phyloP scores from a whole-genome alignment of 1,140 invertebrate species.

The Drosophila pseudoananassae region DNA sequence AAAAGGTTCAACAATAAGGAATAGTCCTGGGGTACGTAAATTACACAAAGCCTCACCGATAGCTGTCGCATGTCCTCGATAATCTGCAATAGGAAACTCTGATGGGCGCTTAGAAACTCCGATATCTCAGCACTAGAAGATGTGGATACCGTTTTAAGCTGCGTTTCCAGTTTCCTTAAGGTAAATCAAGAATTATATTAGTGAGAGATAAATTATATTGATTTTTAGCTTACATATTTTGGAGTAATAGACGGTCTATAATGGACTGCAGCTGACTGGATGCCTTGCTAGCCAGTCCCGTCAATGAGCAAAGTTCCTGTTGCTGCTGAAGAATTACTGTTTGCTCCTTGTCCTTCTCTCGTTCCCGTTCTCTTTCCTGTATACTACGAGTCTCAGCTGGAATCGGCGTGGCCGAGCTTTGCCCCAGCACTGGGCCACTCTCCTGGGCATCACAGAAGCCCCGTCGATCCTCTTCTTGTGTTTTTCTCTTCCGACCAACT shows the following conservation, averaged over 20 bases:
- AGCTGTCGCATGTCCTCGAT: constrained; percentile 80
- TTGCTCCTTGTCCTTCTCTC: constrained; percentile 30
- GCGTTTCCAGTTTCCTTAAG: constrained; percentile 67
- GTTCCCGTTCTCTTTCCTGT: constrained; percentile 14
- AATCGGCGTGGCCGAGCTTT: constrained; percentile 47
- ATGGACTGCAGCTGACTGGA: constrained; percentile 71
- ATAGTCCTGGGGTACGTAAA: not conserved
- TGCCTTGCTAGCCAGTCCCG: constrained; percentile 70
- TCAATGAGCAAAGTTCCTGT: constrained; percentile 54
- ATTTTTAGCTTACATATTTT: constrained; percentile 64
- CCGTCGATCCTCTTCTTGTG: constrained; percentile 66
- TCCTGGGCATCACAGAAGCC: constrained; percentile 74
- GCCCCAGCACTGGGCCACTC: constrained; percentile 9
- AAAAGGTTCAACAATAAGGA: not conserved
- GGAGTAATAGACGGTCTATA: constrained; percentile 68
- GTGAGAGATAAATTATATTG: not conserved
- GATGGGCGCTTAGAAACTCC: constrained; percentile 70
- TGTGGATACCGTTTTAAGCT: constrained; percentile 57
- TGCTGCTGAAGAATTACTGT: constrained; percentile 32
- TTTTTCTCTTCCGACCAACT: constrained; percentile 28
- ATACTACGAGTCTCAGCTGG: constrained; percentile 58
- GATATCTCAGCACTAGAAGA: constrained; percentile 65
- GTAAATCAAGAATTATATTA: not conserved
- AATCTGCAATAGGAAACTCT: constrained; percentile 70
- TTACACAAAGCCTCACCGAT: constrained; percentile 42